Percentiles rank a stretch among this genome's conserved stretches.
Conservation (phyloP, 2,888 invertebrate genomes). For the Herminia tarsipennalis region DNA sequence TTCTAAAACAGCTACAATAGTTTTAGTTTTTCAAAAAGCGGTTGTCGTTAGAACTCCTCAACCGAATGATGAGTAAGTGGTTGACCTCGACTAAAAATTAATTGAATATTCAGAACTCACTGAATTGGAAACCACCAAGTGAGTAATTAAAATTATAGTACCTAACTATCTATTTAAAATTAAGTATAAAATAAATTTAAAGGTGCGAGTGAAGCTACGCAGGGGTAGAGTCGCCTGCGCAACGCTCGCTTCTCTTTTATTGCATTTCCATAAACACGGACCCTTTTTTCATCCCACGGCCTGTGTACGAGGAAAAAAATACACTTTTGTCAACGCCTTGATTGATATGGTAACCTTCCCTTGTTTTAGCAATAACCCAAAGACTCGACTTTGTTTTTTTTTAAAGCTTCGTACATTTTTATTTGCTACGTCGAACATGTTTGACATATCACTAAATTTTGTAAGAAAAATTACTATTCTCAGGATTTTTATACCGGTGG, state of each 20-base stretch:
- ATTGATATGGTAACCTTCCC: slow-evolving; percentile 83
- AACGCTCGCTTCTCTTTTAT: slow-evolving; percentile 64
- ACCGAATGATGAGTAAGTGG: no score
- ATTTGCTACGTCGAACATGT: slow-evolving; percentile 80
- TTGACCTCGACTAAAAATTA: no score
- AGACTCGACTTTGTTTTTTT: slow-evolving; percentile 67
- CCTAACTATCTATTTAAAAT: neutral
- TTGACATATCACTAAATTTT: slow-evolving; percentile 85
- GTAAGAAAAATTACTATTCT: slow-evolving; percentile 82
- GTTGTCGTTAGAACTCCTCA: no score
- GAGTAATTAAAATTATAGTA: no score
- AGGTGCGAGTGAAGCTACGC: slow-evolving; percentile 42
- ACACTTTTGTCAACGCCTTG: slow-evolving; percentile 83
- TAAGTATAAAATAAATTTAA: slow-evolving; percentile 15
- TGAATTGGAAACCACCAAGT: no score
- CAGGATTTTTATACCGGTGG: slow-evolving; percentile 78
- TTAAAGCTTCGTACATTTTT: slow-evolving; percentile 76
- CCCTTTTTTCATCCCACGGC: slow-evolving; percentile 77
- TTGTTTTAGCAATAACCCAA: slow-evolving; percentile 84
- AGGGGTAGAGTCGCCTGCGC: slow-evolving; percentile 48
- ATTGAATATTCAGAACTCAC: no score
- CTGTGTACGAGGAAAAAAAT: slow-evolving; percentile 65
- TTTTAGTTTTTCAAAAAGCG: no score
- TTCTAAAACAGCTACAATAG: no score
- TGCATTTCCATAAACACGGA: slow-evolving; percentile 79